phyloP scores from a whole-genome alignment of 2,113 vertebrate genomes.

The Mormoops blainvillei region DNA sequence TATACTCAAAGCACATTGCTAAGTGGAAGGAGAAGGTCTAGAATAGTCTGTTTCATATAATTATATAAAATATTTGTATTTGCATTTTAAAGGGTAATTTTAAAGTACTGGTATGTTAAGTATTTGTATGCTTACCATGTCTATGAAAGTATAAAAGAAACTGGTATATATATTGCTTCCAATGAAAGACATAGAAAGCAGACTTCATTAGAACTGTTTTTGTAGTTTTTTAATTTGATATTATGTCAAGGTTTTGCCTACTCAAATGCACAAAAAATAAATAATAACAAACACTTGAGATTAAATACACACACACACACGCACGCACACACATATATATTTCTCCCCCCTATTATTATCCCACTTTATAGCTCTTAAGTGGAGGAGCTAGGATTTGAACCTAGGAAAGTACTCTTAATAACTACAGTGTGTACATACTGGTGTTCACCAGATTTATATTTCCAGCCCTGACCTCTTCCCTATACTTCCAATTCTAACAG shows the following conservation, averaged over 20 bases:
- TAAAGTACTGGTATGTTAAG: background rate
- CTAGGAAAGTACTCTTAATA: background rate
- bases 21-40: background rate
- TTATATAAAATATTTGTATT: background rate
- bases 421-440: background rate
- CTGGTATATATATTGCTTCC: background rate
- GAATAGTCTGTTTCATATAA: background rate
- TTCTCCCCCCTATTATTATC: background rate
- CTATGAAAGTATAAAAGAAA: slow-evolving; percentile 6
- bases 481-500: background rate
- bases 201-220: background rate
- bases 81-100: slow-evolving; percentile 1
- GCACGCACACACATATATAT: background rate
- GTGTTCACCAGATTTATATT: background rate
- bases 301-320: background rate
- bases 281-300: background rate
- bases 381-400: background rate
- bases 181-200: background rate
- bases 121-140: background rate
- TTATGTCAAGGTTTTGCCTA: slow-evolving; percentile 3
- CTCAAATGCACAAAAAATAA: background rate
- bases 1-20: background rate
- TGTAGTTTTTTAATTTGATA: background rate
- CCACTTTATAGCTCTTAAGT: background rate
- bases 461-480: background rate